Percentiles rank a stretch among this genome's conserved stretches.
Evolutionary conservation across 2,888 invertebrate species (phyloP).

Genomic region (Agonum fuliginosum): DNA sequence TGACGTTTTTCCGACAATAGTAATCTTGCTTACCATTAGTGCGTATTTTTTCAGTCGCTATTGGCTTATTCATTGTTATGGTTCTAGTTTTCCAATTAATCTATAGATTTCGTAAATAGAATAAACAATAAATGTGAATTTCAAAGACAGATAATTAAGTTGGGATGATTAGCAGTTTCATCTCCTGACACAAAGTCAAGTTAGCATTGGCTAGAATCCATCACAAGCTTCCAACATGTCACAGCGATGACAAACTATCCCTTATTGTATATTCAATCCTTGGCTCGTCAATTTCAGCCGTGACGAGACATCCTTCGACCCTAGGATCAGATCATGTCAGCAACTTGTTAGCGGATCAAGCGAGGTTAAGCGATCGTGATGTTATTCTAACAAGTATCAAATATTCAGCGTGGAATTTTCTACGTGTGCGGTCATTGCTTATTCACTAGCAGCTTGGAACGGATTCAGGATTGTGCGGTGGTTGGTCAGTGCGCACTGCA

Average conservation of each 20-base stretch:
- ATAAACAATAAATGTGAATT: conserved; percentile 1
- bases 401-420: background rate
- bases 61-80: no score
- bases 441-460: conserved; percentile 21
- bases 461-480: conserved; percentile 29
- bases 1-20: no score
- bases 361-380: conserved; percentile 44
- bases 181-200: conserved; percentile 22
- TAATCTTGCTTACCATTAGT: no score
- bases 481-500: background rate
- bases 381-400: conserved; percentile 11
- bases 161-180: conserved; percentile 13
- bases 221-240: conserved; percentile 36
- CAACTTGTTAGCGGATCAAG: conserved; percentile 41
- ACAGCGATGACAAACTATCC: conserved; percentile 52
- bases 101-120: no score
- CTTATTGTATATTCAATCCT: conserved; percentile 54
- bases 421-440: conserved; percentile 18
- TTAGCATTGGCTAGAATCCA: conserved; percentile 24
- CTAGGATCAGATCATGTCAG: conserved; percentile 34
- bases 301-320: conserved; percentile 38
- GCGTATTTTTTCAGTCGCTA: no score
- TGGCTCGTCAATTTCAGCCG: conserved; percentile 49
- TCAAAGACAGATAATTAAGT: background rate
- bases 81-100: no score